These are phyloP conservation scores for Corydoras sp. DNA, from an alignment of 2,113 vertebrate species.

Conservation along the genomic window DNA sequence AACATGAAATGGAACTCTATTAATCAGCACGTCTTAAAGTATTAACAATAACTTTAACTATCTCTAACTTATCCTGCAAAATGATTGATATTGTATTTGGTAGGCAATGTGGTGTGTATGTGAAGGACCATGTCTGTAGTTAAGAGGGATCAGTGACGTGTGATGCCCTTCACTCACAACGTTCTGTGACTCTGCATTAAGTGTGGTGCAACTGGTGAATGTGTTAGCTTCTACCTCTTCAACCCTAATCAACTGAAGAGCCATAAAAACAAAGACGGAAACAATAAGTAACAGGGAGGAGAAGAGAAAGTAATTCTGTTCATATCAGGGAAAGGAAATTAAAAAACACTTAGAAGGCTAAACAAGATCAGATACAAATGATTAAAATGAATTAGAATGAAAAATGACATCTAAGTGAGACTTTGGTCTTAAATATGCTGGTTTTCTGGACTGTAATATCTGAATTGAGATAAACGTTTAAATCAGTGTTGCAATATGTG, in stretches of 20 bases:
- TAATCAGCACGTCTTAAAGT: too few relatives aligned
- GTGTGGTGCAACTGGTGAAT: conserved; percentile 61
- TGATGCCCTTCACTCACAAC: conserved; percentile 54
- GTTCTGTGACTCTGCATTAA: conserved; percentile 61
- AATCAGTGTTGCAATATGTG: too few relatives aligned
- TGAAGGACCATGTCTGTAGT: conserved; percentile 47
- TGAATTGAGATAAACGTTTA: too few relatives aligned
- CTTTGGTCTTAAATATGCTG: not conserved
- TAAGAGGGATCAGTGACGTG: conserved; percentile 53
- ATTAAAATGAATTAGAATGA: conserved; percentile 5
- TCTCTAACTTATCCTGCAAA: too few relatives aligned
- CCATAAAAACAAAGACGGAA: conserved; percentile 1
- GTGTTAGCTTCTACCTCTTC: conserved; percentile 55
- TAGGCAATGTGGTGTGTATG: conserved; percentile 57
- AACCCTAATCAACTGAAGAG: conserved; percentile 20
- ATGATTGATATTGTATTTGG: conserved; percentile 37
- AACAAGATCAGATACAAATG: conserved; percentile 2
- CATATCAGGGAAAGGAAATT: conserved; percentile 6
- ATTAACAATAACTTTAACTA: too few relatives aligned
- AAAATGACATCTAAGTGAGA: not conserved
- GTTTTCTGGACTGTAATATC: too few relatives aligned
- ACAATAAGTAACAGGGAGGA: not conserved
- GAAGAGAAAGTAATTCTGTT: not conserved
- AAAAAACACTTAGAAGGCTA: not conserved
- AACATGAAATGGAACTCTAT: too few relatives aligned